Percentiles rank a stretch among this genome's conserved stretches.
These are phyloP conservation scores for Manacus vitellinus DNA, from an alignment of 2,113 vertebrate species.

Conservation along the genomic window DNA sequence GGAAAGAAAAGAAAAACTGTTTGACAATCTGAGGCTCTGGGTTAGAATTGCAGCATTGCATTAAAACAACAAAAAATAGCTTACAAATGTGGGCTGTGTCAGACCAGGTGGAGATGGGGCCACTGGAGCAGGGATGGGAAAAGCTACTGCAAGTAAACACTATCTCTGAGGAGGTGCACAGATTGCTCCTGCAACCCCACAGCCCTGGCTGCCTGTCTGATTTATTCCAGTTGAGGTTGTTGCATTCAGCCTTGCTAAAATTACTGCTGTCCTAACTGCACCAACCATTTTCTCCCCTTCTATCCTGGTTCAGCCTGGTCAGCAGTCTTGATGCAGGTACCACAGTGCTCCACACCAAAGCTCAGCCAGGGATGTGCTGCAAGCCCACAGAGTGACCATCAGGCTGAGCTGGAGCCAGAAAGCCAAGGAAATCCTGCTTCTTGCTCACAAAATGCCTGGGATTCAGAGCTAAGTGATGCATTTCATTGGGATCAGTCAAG, in stretches of 20 bases:
- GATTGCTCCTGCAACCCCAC: background rate
- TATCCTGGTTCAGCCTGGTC: fast-evolving
- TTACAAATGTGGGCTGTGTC: background rate
- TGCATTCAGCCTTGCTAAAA: background rate
- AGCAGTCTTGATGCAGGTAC: background rate
- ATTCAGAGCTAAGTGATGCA: background rate
- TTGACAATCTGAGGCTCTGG: conserved; percentile 46
- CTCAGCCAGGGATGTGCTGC: background rate
- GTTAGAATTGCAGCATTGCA: conserved; percentile 42
- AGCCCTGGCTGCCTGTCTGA: background rate
- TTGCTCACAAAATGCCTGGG: background rate
- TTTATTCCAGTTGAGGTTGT: background rate
- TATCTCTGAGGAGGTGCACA: background rate
- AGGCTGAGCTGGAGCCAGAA: background rate
- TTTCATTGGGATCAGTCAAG: background rate
- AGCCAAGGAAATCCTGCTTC: background rate
- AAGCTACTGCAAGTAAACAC: background rate
- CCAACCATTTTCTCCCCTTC: background rate
- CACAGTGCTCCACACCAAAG: background rate
- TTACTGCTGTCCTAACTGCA: background rate
- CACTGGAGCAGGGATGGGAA: background rate
- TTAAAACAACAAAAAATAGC: conserved; percentile 58
- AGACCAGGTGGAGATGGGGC: background rate
- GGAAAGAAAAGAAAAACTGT: conserved; percentile 58
- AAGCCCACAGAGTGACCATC: background rate